These are phyloP conservation scores for Athrips mouffetella DNA, from an alignment of 2,888 invertebrate genomes.

Conservation along the genomic window DNA sequence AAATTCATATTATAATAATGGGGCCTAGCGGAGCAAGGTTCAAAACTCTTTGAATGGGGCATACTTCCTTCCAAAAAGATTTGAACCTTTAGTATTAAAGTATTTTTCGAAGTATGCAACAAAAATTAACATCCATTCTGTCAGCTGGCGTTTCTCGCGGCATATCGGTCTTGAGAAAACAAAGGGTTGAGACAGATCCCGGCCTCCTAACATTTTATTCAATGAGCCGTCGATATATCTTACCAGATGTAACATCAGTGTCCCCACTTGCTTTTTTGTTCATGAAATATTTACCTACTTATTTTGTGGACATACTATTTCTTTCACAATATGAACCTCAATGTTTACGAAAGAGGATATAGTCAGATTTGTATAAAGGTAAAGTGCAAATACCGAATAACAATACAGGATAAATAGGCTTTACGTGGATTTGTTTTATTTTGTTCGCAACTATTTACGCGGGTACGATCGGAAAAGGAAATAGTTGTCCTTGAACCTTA, in stretches of 20 bases:
- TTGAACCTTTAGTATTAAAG: no score
- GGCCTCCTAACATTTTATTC: conserved; percentile 14
- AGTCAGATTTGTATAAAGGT: neutral
- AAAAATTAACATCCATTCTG: no score
- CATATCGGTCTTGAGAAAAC: neutral
- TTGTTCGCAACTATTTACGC: neutral
- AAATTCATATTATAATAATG: no score
- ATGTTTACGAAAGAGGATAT: neutral
- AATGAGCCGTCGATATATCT: conserved; percentile 12
- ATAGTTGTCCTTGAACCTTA: no score
- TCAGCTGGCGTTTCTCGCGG: neutral
- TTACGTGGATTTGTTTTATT: neutral
- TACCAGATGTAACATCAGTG: conserved; percentile 4
- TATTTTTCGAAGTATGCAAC: no score
- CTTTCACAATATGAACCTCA: no score
- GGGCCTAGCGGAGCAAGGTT: no score
- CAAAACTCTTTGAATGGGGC: no score
- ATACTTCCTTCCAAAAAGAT: no score
- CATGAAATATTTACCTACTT: neutral
- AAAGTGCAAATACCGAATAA: neutral
- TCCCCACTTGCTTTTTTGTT: neutral
- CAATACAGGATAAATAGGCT: neutral
- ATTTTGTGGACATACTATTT: neutral
- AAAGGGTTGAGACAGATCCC: conserved; percentile 22
- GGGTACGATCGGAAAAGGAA: neutral